These are phyloP conservation scores for Chironex yamaguchii DNA, from an alignment of 30 jellyfish, hydroid and myxozoan genomes.

Conservation along the genomic window DNA sequence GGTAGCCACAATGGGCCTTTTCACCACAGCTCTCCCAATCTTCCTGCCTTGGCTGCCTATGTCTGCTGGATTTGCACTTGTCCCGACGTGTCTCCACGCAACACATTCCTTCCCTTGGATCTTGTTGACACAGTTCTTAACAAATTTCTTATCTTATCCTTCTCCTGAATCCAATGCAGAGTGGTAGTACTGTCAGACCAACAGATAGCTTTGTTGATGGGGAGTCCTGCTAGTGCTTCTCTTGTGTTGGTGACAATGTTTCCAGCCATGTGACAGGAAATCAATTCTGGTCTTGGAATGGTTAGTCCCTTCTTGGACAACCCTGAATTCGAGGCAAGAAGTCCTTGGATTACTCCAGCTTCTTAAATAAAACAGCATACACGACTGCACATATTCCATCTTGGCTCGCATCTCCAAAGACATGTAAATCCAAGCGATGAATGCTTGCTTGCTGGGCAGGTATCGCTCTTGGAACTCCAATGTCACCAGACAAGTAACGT, in stretches of 20 bases:
- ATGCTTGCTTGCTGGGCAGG: slow-evolving; percentile 13
- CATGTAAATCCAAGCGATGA: slow-evolving; percentile 56
- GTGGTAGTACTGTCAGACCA: slow-evolving; percentile 71
- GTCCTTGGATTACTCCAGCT: slow-evolving; percentile 14
- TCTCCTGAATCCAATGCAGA: slow-evolving; percentile 68
- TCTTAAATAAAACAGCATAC: slow-evolving; percentile 68
- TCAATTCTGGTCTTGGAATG: slow-evolving; percentile 76
- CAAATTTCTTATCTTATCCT: slow-evolving; percentile 36
- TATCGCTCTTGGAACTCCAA: slow-evolving; percentile 66
- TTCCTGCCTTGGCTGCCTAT: slow-evolving; percentile 32
- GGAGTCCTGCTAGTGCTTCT: slow-evolving; percentile 28
- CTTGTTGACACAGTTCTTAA: slow-evolving; percentile 22
- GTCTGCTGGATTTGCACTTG: slow-evolving; percentile 11
- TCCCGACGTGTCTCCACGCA: slow-evolving; percentile 19
- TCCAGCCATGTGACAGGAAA: slow-evolving; percentile 73
- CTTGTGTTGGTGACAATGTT: slow-evolving; percentile 45
- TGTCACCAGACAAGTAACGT: slow-evolving; percentile 17
- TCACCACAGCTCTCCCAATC: not conserved
- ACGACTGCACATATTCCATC: slow-evolving; percentile 69
- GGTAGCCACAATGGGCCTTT: slow-evolving; percentile 17
- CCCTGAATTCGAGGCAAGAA: slow-evolving; percentile 70
- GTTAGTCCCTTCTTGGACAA: slow-evolving; percentile 63
- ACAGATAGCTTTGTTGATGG: not conserved
- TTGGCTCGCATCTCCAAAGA: slow-evolving; percentile 78
- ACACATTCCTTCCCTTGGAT: slow-evolving; percentile 32